Base-by-base conservation (phyloP, 2,888 invertebrate species). In the Erebia epiphron region DNA sequence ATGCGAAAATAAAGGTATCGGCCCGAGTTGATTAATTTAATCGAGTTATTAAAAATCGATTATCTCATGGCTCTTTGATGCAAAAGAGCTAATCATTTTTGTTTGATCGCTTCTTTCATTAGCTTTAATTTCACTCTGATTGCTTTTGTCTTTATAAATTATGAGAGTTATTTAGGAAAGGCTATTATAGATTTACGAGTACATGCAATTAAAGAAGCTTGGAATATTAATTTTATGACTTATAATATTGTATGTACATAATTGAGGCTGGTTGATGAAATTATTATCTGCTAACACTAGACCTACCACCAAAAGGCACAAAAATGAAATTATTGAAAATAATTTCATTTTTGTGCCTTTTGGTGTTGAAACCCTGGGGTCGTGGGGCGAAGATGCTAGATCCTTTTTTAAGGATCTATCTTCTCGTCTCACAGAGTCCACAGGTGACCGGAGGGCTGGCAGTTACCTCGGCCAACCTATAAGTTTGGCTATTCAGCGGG, bases 1-100 rank as follows among this genome's bases (percentile, higher is more conserved):
- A 71, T 69, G 73, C 71, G 70, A 69, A 75, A 76, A 75, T 76
- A 72, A 75, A 73, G 72, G 52, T 58, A 75, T 75, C 62, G 69
- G 69, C 70, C 69, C 43, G 67, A 69, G 57, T 72, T 73, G 67
- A 75, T 71, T 68, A 73, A 54, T 64, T 64, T 68, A 70, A 75
- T 72, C 64, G 68, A 70, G 71, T 69, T 57, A 62, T 62, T 65
- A 66, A 56, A 60, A 65, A 64, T 69, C 67, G 67, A 71, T 73
- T 26, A 71, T 62, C 49, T 62, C 21, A 50, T 63, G 26, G 63
- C 43, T 56, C 49, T 49, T 10, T 50, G 50, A 69, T 63, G 14
- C 52, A 67, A 14, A 57, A 56, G 68, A 46, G 56, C 9, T 46
- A 67, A 56, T 70, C 52, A 57, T 60, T 70, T 60, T 21, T 69